Conservation (phyloP, 2,113 vertebrate species). For the Bubo blakistoni region DNA sequence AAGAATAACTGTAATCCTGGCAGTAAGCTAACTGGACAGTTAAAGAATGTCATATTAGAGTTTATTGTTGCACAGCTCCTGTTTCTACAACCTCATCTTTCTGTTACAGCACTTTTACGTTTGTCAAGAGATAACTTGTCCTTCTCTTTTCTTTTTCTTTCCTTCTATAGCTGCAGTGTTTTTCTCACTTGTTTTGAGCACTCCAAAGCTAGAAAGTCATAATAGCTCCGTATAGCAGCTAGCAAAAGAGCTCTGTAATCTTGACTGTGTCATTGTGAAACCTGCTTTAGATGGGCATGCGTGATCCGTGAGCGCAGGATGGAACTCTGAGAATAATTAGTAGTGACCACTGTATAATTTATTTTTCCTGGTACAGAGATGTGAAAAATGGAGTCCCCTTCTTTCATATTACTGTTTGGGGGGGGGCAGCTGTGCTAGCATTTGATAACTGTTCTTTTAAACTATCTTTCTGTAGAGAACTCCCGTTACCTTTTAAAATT, state of each 20-base stretch:
- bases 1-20: background rate
- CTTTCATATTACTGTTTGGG: background rate
- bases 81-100: background rate
- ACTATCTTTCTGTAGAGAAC: background rate
- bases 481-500: background rate
- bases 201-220: background rate
- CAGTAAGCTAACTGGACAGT: conserved; percentile 28
- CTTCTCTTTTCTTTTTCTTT: background rate
- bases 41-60: background rate
- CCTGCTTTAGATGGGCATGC: background rate
- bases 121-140: background rate
- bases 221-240: background rate
- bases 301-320: background rate
- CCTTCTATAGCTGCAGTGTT: background rate
- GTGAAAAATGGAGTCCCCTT: background rate
- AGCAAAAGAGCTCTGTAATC: background rate
- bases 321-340: background rate
- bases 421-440: background rate
- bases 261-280: background rate
- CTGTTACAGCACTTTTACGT: background rate
- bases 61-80: background rate
- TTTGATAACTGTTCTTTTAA: background rate
- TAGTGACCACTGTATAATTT: background rate
- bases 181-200: background rate
- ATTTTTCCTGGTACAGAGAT: background rate